Conservation (phyloP, 2,113 vertebrate genomes). For the Semnornis frantzii region DNA sequence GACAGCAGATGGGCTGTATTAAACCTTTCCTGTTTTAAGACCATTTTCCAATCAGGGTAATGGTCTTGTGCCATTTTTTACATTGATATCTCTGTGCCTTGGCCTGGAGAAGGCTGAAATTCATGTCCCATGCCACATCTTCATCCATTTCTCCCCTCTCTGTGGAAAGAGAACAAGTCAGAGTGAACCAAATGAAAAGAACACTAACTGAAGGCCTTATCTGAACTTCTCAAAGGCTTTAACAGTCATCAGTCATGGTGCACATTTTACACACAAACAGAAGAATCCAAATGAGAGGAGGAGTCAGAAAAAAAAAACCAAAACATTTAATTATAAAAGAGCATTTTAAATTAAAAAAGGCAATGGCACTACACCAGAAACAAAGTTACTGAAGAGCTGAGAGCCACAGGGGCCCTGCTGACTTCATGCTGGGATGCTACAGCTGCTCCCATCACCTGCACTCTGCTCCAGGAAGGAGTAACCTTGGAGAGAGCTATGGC, state of each 20-base stretch:
- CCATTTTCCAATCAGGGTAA: too few relatives aligned
- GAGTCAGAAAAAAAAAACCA: constrained; percentile 70
- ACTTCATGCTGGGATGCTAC: constrained; percentile 46
- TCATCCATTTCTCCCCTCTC: too few relatives aligned
- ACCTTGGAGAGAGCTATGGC: constrained; percentile 45
- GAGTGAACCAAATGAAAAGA: too few relatives aligned
- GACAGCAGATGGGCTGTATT: too few relatives aligned
- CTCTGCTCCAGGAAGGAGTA: constrained; percentile 36
- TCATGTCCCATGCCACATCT: too few relatives aligned
- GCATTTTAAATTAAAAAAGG: constrained; percentile 66
- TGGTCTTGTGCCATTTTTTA: too few relatives aligned
- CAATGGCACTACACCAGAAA: constrained; percentile 77
- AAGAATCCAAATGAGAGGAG: constrained; percentile 63
- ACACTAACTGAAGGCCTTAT: too few relatives aligned
- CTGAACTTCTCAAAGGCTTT: too few relatives aligned
- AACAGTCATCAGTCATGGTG: not conserved
- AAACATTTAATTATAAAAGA: constrained; percentile 76
- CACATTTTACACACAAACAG: not conserved
- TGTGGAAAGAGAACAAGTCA: too few relatives aligned
- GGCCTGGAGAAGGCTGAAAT: too few relatives aligned
- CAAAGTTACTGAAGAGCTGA: constrained; percentile 54
- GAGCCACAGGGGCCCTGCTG: constrained; percentile 58
- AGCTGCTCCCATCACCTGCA: constrained; percentile 48
- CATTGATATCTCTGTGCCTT: too few relatives aligned
- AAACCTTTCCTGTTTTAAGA: too few relatives aligned